phyloP scores from a whole-genome alignment of 2,113 vertebrate genomes.

The Poicephalus meyeri region DNA sequence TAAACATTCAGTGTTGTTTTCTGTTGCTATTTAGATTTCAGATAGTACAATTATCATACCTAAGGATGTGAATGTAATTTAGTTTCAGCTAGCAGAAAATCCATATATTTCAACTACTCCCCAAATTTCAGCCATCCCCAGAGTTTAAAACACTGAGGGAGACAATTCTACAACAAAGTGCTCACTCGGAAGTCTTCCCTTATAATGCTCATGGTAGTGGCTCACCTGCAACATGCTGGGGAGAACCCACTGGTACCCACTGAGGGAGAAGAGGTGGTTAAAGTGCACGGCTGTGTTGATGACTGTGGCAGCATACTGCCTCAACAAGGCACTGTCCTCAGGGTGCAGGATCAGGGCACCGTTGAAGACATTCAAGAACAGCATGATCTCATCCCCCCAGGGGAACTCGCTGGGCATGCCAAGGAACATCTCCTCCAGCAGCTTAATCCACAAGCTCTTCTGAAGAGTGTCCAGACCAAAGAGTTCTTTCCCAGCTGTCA shows the following conservation, averaged over 20 bases:
- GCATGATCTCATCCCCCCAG: constrained; percentile 99
- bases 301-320: constrained; percentile 94
- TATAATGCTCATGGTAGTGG: accelerated
- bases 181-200: accelerated
- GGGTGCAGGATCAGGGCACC: constrained; percentile 95
- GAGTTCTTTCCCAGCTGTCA: constrained; percentile 89
- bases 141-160: neutral
- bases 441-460: constrained; percentile 98
- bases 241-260: constrained; percentile 98
- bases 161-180: neutral
- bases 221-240: constrained; percentile 96
- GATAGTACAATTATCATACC: neutral
- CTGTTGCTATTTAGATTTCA: neutral
- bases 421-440: constrained; percentile 99
- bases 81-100: neutral
- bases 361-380: constrained; percentile 96
- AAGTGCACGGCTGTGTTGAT: constrained; percentile 98
- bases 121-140: neutral
- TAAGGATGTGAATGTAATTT: neutral
- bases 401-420: constrained; percentile 99
- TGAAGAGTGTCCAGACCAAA: constrained; percentile 97
- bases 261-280: constrained; percentile 98
- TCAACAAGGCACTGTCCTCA: constrained; percentile 92
- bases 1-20: neutral
- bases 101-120: neutral